These are phyloP conservation scores for Cerceris ruficornis DNA, from an alignment of 2,888 invertebrate genomes.

Conservation along the genomic window DNA sequence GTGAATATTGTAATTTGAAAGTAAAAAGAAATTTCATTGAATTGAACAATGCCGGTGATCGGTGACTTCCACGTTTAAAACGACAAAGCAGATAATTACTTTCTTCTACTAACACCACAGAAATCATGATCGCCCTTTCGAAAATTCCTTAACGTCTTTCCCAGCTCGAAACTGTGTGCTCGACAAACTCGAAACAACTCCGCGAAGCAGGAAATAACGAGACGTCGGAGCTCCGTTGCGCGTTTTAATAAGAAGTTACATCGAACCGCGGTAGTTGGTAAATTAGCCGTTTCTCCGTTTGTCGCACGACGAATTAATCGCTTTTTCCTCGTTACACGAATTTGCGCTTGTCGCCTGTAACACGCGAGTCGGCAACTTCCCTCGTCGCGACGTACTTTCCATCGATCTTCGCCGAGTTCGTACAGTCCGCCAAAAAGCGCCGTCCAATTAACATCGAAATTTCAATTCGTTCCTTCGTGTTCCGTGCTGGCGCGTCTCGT, in stretches of 20 bases:
- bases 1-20: too few relatives aligned
- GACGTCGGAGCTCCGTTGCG: not conserved
- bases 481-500: not conserved
- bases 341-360: not conserved
- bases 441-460: constrained; percentile 27
- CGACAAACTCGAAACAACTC: too few relatives aligned
- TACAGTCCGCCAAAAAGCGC: constrained; percentile 4
- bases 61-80: too few relatives aligned
- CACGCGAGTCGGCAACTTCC: constrained; percentile 4
- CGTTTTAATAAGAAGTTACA: not conserved
- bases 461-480: not conserved
- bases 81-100: too few relatives aligned
- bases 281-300: not conserved
- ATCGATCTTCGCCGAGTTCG: constrained; percentile 3
- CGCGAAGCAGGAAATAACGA: too few relatives aligned
- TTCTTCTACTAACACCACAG: too few relatives aligned
- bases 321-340: constrained; percentile 11
- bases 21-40: too few relatives aligned
- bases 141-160: too few relatives aligned
- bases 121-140: too few relatives aligned
- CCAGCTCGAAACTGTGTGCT: too few relatives aligned
- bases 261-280: not conserved
- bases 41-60: too few relatives aligned
- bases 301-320: constrained; percentile 1
- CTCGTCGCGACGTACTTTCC: constrained; percentile 3